Evolutionary conservation across 2,888 invertebrate species (phyloP), one percentile per base, ranked within the genome.

Genomic region (Diadromus collaris): DNA sequence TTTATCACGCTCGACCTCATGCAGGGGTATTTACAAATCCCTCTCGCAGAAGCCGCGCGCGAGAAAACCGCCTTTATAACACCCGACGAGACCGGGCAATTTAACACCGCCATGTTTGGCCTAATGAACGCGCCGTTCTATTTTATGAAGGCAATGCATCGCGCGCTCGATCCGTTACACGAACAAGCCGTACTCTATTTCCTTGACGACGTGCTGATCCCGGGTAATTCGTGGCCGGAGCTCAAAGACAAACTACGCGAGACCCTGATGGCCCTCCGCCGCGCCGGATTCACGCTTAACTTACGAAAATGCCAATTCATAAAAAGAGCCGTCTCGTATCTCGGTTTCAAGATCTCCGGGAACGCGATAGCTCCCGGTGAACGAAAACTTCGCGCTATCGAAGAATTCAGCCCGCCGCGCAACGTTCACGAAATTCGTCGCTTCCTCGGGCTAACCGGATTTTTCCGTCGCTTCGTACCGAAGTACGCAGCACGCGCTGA

Each of bases 241-340:
- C n/a, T 27, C 2, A 63, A 63, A 19, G 16, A 44, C 27, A 44
- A 63, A 32, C 29, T 64, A 19, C 63, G 46, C 29, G 46, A 46
- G 1, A 64, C 63, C 9, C 44, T 64, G 27, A 27, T 6, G 46
- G 46, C 46, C 0, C 69, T 86, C 13, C 58, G 78, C 13, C 64
- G 81, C 13, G 84, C 84, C 0, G 79, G 83, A 3, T 70, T 89
- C 9, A 88, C 85, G 1, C 63, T 89, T 2, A 86, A 86, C 61
- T 64, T 84, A 1, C 69, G 32, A 21, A 87, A 89, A 74, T 87
- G 85, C 61, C 58, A 80, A 21, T 86, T 89, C 77, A 83, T 81
- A 2, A 73, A 79, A 16, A 64, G 65, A 9, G 51, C 82, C 32
- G 79, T 89, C 0, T 68, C 83, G 29, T 87, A 85, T 67, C 78